A percentile compares a stretch with the other conserved stretches of the same genome.
These are phyloP conservation scores for Platyura marginata DNA, from an alignment of 1,140 invertebrate species.

Conservation along the genomic window DNA sequence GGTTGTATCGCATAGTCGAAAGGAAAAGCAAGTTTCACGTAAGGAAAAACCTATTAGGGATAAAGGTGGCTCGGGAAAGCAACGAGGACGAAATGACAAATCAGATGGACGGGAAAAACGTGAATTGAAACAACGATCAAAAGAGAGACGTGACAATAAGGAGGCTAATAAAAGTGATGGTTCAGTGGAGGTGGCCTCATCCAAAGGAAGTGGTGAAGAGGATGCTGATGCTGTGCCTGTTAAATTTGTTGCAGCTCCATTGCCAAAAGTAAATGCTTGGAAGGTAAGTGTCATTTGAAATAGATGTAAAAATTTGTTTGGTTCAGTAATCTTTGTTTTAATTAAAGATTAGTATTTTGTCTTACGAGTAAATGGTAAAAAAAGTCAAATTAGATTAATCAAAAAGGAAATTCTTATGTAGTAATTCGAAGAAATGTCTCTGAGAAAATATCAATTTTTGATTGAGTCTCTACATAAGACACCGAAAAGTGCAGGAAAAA, in stretches of 20 bases:
- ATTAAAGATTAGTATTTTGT: too few relatives aligned
- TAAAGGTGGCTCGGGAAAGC: slow-evolving; percentile 11
- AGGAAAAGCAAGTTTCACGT: slow-evolving; percentile 26
- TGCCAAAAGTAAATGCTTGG: slow-evolving; percentile 34
- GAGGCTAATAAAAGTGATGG: slow-evolving; percentile 8
- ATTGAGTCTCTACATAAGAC: too few relatives aligned
- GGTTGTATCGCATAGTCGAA: slow-evolving; percentile 27
- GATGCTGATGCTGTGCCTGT: slow-evolving; percentile 17
- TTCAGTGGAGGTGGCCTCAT: slow-evolving; percentile 10
- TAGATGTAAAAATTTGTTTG: too few relatives aligned
- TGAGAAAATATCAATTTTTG: too few relatives aligned
- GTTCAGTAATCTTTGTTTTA: too few relatives aligned
- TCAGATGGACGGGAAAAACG: not conserved
- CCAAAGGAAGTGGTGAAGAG: slow-evolving; percentile 8
- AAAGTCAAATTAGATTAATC: too few relatives aligned
- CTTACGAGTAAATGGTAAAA: too few relatives aligned
- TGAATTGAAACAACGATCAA: slow-evolving; percentile 1
- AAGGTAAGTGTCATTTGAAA: slow-evolving; percentile 25
- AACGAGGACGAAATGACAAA: slow-evolving; percentile 1
- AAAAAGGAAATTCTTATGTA: too few relatives aligned
- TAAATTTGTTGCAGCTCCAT: slow-evolving; percentile 29
- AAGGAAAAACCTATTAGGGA: slow-evolving; percentile 17
- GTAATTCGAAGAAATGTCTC: too few relatives aligned
- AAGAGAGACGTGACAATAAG: slow-evolving; percentile 4
- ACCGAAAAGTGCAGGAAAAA: too few relatives aligned